Conservation (phyloP, 92 coral and sea anemone genomes). For the Parazoanthus darwini region DNA sequence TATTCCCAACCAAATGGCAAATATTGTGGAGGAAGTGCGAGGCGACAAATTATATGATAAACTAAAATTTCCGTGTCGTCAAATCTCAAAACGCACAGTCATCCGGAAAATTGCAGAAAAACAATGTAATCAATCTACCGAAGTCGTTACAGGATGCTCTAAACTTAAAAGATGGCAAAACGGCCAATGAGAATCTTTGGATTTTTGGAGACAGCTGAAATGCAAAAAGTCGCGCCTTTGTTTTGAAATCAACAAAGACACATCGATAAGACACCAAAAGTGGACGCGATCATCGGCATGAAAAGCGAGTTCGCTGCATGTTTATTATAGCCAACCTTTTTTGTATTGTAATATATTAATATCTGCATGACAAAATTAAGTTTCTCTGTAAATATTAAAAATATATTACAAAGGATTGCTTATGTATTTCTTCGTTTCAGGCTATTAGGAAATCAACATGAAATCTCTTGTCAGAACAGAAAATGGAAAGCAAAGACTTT, state of each 20-base stretch:
- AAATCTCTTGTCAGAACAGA: constrained; percentile 7
- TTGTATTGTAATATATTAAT: neutral
- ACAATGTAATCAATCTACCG: neutral
- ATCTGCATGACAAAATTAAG: neutral
- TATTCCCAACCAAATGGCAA: neutral
- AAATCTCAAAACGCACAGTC: neutral
- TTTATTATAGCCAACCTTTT: neutral
- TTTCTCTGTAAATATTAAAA: constrained; percentile 2
- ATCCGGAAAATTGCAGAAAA: constrained; percentile 1
- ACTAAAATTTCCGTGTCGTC: neutral
- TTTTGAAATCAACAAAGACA: constrained; percentile 36
- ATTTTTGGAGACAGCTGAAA: constrained; percentile 38
- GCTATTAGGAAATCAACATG: constrained; percentile 2
- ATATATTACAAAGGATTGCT: neutral
- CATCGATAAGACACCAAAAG: neutral
- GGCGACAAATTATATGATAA: neutral
- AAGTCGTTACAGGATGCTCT: neutral
- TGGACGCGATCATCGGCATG: neutral
- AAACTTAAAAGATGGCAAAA: neutral
- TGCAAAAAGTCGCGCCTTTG: constrained; percentile 41
- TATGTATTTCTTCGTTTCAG: neutral
- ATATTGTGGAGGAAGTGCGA: neutral
- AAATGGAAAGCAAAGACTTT: neutral
- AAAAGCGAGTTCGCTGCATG: neutral
- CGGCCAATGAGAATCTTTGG: neutral